phyloP scores from a whole-genome alignment of 2,797 vertebrate genomes.

The Sebastes miniatus region DNA sequence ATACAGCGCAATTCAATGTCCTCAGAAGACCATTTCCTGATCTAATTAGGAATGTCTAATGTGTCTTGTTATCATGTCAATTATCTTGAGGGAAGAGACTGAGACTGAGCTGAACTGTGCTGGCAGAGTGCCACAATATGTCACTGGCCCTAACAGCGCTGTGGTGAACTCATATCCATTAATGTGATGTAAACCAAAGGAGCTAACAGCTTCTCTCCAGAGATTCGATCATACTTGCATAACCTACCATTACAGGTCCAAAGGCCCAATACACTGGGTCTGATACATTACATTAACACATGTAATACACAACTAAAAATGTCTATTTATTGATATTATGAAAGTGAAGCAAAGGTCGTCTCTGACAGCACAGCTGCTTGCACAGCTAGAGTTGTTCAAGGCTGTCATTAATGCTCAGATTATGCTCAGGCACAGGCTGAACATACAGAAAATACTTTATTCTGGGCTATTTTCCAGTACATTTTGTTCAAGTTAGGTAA shows the following conservation, averaged over 20 bases:
- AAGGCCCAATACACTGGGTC: background rate
- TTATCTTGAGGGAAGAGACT: constrained; percentile 56
- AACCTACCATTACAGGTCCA: constrained; percentile 4
- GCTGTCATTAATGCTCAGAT: constrained; percentile 10
- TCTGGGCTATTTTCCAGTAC: background rate
- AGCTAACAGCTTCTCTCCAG: constrained; percentile 18
- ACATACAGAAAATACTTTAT: background rate
- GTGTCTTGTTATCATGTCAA: constrained; percentile 62
- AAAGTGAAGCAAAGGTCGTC: constrained; percentile 5
- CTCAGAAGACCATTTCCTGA: constrained; percentile 40
- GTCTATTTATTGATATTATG: background rate
- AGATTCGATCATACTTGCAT: constrained; percentile 23
- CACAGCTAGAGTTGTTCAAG: constrained; percentile 5
- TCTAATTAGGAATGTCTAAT: constrained; percentile 59
- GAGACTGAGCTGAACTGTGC: constrained; percentile 32
- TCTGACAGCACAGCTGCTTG: constrained; percentile 21
- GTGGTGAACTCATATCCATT: constrained; percentile 42
- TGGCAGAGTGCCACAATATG: constrained; percentile 29
- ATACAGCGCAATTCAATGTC: background rate
- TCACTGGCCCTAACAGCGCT: constrained; percentile 23
- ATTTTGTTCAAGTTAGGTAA: constrained; percentile 12
- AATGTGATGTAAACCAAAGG: constrained; percentile 17
- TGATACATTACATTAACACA: background rate
- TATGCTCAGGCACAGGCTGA: background rate
- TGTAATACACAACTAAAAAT: background rate